Evolutionary conservation across 2,888 invertebrate species (phyloP).

Genomic region (Syrphus vitripennis): DNA sequence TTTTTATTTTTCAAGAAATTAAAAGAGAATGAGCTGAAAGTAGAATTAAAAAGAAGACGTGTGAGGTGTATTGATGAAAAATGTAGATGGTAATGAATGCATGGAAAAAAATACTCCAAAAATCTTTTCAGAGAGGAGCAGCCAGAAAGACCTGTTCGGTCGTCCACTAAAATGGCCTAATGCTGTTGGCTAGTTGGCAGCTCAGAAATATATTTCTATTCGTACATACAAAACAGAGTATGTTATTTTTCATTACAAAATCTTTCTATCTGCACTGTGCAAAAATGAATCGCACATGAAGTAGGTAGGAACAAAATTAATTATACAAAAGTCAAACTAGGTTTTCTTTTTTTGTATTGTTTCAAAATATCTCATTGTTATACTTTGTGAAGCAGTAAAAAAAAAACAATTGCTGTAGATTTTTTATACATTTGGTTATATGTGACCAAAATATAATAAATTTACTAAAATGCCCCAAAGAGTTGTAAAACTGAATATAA

Average conservation of each 20-base stretch:
- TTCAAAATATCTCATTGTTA: not conserved
- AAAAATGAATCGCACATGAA: conserved; percentile 1
- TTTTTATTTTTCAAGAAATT: not conserved
- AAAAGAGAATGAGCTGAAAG: not conserved
- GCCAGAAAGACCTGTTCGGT: conserved; percentile 48
- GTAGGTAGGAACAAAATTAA: not conserved
- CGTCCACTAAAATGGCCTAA: conserved; percentile 29
- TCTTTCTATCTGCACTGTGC: not conserved
- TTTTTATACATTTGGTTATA: not conserved
- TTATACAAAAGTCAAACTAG: not conserved
- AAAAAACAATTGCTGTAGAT: not conserved
- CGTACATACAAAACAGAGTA: not conserved
- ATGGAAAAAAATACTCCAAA: conserved; percentile 9
- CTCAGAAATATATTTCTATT: not conserved
- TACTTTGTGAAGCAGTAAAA: not conserved
- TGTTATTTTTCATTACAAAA: not conserved
- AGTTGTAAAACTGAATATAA: not conserved
- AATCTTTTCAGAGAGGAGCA: not conserved
- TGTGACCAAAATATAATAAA: not conserved
- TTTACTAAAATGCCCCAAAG: not conserved
- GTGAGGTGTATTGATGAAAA: too few species aligned
- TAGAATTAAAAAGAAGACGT: not conserved
- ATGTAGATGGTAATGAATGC: not conserved
- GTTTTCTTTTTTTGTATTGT: not conserved
- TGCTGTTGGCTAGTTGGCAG: conserved; percentile 26